Evolutionary conservation across 2,113 vertebrate species (phyloP).

Genomic region (human): DNA sequence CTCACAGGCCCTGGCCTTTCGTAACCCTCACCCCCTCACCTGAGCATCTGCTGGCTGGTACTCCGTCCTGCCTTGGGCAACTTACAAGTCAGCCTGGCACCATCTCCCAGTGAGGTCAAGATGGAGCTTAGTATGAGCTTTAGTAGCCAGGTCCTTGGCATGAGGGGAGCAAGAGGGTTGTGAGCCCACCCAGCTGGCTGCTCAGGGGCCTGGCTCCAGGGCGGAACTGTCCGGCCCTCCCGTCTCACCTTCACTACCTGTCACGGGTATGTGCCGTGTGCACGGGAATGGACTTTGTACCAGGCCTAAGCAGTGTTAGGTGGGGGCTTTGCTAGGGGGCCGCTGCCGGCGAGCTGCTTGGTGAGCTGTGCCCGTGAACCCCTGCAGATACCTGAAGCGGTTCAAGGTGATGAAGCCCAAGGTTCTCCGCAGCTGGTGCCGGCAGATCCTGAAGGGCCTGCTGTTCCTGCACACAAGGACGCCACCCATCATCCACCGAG

Average conservation of each 20-base stretch:
- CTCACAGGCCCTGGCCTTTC: no score
- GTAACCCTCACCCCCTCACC: no score
- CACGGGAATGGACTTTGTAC: neutral
- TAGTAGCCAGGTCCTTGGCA: neutral
- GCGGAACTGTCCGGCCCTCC: neutral
- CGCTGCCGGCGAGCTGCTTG: accelerated
- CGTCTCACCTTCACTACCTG: neutral
- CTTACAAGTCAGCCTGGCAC: neutral
- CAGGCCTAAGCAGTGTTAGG: no score
- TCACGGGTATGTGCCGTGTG: accelerated
- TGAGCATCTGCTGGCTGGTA: neutral
- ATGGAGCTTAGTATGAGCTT: neutral
- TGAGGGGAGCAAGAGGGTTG: neutral
- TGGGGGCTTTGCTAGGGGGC: neutral
- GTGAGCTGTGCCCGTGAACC: neutral
- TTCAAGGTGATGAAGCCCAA: conserved; percentile 99
- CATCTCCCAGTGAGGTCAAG: neutral
- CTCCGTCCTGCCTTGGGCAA: neutral
- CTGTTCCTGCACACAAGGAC: conserved; percentile 97
- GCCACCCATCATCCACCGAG: conserved; percentile 98
- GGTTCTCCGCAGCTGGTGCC: conserved; percentile 97
- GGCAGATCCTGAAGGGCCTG: conserved; percentile 98
- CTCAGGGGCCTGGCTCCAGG: neutral
- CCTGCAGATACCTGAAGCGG: conserved; percentile 94
- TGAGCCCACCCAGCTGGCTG: neutral